phyloP scores from a whole-genome alignment of 2,113 vertebrate species.

The Struthio camelus region DNA sequence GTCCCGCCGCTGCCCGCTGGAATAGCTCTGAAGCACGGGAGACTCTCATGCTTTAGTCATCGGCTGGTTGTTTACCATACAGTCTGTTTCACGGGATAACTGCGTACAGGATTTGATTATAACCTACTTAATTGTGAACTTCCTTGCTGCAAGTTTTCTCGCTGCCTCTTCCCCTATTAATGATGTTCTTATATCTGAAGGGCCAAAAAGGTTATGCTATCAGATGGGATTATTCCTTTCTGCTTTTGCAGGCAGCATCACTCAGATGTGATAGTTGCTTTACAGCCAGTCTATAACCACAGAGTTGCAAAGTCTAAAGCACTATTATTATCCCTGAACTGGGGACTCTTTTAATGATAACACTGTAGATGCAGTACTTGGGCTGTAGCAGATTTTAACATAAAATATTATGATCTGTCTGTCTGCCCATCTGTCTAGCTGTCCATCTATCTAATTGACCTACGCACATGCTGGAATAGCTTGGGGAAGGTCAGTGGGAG shows the following conservation, averaged over 20 bases:
- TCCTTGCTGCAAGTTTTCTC: background rate
- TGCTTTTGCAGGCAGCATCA: background rate
- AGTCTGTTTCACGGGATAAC: background rate
- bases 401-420: background rate
- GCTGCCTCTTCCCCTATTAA: background rate
- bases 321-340: background rate
- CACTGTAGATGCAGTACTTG: background rate
- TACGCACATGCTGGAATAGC: constrained; percentile 7
- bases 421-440: background rate
- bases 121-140: background rate
- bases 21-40: background rate
- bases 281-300: background rate
- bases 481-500: constrained; percentile 67
- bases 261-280: background rate
- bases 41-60: rapidly evolving
- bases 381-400: background rate
- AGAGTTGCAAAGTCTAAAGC: background rate
- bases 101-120: background rate
- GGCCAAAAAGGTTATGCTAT: background rate
- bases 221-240: background rate
- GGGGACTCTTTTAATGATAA: background rate
- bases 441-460: constrained; percentile 57
- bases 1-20: background rate
- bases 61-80: background rate
- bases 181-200: background rate